phyloP scores from a whole-genome alignment of 2,113 vertebrate genomes.

The Philantomba maxwellii region DNA sequence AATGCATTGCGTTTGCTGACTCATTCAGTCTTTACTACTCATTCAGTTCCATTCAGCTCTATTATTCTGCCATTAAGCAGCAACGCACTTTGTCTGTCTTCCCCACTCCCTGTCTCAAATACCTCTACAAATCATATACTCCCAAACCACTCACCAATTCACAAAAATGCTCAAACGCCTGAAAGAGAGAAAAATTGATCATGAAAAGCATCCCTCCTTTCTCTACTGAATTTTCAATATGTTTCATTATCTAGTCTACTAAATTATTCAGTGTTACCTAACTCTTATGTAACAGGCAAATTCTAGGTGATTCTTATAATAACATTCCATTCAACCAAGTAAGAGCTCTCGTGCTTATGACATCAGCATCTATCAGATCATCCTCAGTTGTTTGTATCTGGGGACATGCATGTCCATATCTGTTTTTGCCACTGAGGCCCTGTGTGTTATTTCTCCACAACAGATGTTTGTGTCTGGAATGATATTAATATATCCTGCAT shows the following conservation, averaged over 20 bases:
- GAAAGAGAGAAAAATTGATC: neutral
- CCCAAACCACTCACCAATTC: neutral
- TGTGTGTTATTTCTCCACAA: neutral
- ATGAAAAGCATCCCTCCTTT: neutral
- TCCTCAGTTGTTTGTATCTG: neutral
- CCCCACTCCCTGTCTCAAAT: neutral
- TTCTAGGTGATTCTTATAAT: conserved; percentile 76
- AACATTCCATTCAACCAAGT: neutral
- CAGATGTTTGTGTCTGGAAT: neutral
- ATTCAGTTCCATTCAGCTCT: neutral
- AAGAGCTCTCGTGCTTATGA: neutral
- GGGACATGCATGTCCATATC: neutral
- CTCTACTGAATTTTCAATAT: neutral
- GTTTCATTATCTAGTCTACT: neutral
- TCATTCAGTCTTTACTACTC: neutral
- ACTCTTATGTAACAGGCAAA: conserved; percentile 75
- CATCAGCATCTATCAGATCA: neutral
- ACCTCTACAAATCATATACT: neutral
- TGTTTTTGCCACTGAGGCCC: neutral
- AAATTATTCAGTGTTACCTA: neutral
- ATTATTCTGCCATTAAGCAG: neutral
- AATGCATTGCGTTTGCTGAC: neutral
- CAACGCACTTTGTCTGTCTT: neutral
- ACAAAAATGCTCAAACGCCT: conserved; percentile 4
- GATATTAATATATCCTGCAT: neutral